Percentiles rank a stretch among this genome's conserved stretches.
These are phyloP conservation scores for Forbesichthys papilliferus DNA, from an alignment of 2,113 vertebrate species.

Conservation along the genomic window DNA sequence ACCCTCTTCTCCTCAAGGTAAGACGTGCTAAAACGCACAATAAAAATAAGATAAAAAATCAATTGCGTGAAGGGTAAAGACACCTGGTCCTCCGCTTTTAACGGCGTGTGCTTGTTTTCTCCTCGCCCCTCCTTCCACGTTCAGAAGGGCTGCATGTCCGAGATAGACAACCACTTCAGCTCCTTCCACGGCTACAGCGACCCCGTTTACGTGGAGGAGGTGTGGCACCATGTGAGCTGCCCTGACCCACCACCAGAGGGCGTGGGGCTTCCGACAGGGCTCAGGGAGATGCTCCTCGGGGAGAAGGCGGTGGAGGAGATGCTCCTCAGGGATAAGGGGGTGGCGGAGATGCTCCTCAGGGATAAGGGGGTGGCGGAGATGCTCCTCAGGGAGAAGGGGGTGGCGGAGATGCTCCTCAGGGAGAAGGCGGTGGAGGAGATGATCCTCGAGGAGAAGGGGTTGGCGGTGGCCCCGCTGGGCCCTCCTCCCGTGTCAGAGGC, in stretches of 20 bases:
- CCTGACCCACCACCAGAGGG: conserved; percentile 11
- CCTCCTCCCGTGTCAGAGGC: background rate
- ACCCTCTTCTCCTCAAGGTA: conserved; percentile 73
- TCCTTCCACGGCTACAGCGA: conserved; percentile 70
- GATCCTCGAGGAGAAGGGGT: no score
- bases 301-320: background rate
- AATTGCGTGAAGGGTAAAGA: no score
- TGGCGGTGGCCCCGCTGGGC: background rate
- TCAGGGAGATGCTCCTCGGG: no score
- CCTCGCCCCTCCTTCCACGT: background rate
- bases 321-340: background rate
- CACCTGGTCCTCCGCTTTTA: no score
- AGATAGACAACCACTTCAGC: conserved; percentile 73
- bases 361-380: background rate
- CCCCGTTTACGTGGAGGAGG: conserved; percentile 61
- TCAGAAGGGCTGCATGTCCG: conserved; percentile 75
- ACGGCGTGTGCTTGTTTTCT: no score
- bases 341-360: no score
- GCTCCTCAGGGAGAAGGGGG: background rate
- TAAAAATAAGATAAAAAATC: background rate
- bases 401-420: background rate
- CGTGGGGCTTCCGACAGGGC: conserved; percentile 1
- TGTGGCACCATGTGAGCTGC: conserved; percentile 56
- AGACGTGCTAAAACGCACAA: background rate
- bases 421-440: background rate